phyloP scores from a whole-genome alignment of 2,797 vertebrate genomes.

The Denticeps clupeoides region DNA sequence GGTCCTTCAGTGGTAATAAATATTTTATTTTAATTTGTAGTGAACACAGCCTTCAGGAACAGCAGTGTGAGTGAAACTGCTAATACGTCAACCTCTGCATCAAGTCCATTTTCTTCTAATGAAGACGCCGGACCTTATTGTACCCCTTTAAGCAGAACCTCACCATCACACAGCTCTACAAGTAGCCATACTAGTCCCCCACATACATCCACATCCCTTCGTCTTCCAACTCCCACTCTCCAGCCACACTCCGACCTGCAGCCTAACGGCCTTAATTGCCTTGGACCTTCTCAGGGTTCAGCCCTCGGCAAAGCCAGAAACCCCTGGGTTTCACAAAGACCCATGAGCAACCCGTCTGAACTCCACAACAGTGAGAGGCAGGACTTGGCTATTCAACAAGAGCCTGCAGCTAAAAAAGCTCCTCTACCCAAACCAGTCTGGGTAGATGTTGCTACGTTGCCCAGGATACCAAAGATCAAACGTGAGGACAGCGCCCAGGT shows the following conservation, averaged over 20 bases:
- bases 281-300: not conserved
- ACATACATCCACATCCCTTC: slow-evolving; percentile 16
- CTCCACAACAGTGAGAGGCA: slow-evolving; percentile 24
- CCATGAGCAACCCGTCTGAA: not conserved
- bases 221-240: slow-evolving; percentile 14
- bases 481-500: slow-evolving; percentile 42
- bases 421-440: slow-evolving; percentile 56
- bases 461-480: slow-evolving; percentile 91
- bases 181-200: slow-evolving; percentile 11
- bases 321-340: slow-evolving; percentile 4
- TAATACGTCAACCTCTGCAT: slow-evolving; percentile 35
- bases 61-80: slow-evolving; percentile 37
- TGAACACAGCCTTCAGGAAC: slow-evolving; percentile 33
- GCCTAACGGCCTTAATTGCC: slow-evolving; percentile 29
- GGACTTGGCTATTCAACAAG: slow-evolving; percentile 2
- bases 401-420: not conserved
- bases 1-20: not conserved
- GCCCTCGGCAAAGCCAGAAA: not conserved
- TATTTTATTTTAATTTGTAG: slow-evolving; percentile 41
- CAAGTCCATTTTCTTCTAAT: slow-evolving; percentile 29
- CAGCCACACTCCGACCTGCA: slow-evolving; percentile 24
- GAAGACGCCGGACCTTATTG: slow-evolving; percentile 32
- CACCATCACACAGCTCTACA: slow-evolving; percentile 29
- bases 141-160: slow-evolving; percentile 22
- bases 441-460: slow-evolving; percentile 77